These are phyloP conservation scores for Phyllotreta striolata DNA, from an alignment of 2,888 invertebrate species.

Conservation along the genomic window DNA sequence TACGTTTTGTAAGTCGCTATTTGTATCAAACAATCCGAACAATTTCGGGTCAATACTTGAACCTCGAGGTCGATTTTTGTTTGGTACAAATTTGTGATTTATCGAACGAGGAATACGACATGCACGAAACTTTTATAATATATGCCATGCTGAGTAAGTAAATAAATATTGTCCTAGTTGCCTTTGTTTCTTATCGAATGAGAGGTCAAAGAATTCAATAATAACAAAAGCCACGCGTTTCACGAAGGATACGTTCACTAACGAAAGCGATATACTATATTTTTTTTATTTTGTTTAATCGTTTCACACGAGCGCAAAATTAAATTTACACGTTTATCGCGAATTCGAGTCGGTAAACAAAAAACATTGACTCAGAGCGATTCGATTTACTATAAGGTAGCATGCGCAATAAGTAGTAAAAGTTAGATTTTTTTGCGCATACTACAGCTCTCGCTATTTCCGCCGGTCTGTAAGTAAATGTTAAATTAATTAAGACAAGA, in stretches of 20 bases:
- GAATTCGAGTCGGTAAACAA: no score
- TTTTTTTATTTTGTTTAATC: neutral
- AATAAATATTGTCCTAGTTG: constrained; percentile 41
- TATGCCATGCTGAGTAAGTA: constrained; percentile 30
- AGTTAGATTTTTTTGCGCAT: no score
- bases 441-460: no score
- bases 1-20: no score
- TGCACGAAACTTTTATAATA: constrained; percentile 6
- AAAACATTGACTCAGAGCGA: no score
- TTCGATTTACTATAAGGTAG: no score
- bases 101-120: constrained; percentile 21
- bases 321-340: no score
- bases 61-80: constrained; percentile 14
- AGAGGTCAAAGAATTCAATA: constrained; percentile 31
- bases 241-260: constrained; percentile 11
- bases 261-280: neutral
- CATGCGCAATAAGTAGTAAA: no score
- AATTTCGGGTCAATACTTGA: constrained; percentile 2
- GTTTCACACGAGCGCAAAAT: constrained; percentile 4
- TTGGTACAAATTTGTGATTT: constrained; percentile 11
- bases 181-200: constrained; percentile 30
- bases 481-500: no score
- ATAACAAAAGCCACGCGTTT: constrained; percentile 24
- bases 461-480: no score
- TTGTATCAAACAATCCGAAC: constrained; percentile 12